Base-by-base conservation (phyloP, 2,888 invertebrate species). In the Chymomyza procnemis region DNA sequence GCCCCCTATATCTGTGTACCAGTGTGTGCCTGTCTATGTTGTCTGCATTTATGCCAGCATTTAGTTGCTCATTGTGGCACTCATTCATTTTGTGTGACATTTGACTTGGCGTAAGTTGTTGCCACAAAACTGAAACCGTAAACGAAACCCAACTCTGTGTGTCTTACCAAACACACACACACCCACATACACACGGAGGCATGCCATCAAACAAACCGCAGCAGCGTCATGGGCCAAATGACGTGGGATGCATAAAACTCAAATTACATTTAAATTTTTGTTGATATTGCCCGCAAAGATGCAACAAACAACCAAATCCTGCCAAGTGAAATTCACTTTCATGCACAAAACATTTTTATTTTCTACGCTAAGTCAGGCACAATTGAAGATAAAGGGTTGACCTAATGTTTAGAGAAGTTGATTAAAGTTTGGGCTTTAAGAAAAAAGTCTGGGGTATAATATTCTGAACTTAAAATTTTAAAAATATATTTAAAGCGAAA, bases 161-260 rank as follows among this genome's bases (percentile, higher is more conserved):
- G 30, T 30, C 30, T 30, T 34, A 2, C 3, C 34, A 30, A 16
- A 21, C 26, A 22, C n/a, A 14, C n/a, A 26, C 26, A 26, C 22
- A 57, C 57, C 21, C 22, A 19, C 12, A 26, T 12, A 8, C 18
- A 3, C 16, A 58, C 46, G 18, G n/a, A 26, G 3, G 18, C 19
- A 59, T 18, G 19, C 18, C 19, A 19, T 16, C 34, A 41, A 41
- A 41, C 26, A 57, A 26, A n/a, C n/a, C 12, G 16, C 56, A 56
- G 26, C 16, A 34, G 14, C 26, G 54, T 26, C 61, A 61, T 41
- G 34, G 12, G 34, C 34, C 34, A 41, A 41, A 80, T 78, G 80
- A 78, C 86, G 72, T 80, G 73, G 67, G 73, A 73, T 73, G 74
- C 79, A 86, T 76, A 71, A 76, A 81, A 77, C 82, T 84, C 75